Percentiles rank a stretch among this genome's conserved stretches.
These are phyloP conservation scores for Drosophila koepferae DNA, from an alignment of 2,888 invertebrate genomes.

Conservation along the genomic window DNA sequence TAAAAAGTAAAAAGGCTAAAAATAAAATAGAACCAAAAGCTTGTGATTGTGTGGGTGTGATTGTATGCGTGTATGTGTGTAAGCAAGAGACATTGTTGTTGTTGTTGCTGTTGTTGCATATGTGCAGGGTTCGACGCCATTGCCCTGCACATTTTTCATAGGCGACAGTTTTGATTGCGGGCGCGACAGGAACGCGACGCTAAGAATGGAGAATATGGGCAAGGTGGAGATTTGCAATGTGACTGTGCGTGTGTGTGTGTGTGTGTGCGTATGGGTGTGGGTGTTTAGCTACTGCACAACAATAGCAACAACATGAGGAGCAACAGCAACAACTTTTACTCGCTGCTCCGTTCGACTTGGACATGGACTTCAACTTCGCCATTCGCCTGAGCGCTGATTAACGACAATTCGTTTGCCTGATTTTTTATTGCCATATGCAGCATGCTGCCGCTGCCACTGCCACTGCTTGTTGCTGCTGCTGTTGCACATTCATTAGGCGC, in stretches of 20 bases:
- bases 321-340: constrained; percentile 39
- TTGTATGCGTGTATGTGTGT: constrained; percentile 9
- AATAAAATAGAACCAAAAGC: constrained; percentile 10
- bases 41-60: constrained; percentile 8
- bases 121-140: constrained; percentile 66
- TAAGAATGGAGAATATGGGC: constrained; percentile 33
- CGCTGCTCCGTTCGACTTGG: constrained; percentile 26
- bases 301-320: constrained; percentile 19
- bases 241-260: constrained; percentile 3
- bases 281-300: constrained; percentile 43
- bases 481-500: constrained; percentile 72
- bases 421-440: constrained; percentile 70
- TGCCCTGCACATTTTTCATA: constrained; percentile 77
- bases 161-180: constrained; percentile 80
- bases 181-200: constrained; percentile 26
- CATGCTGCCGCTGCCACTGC: constrained; percentile 4
- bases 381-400: constrained; percentile 68
- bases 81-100: constrained; percentile 10
- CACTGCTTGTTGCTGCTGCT: constrained; percentile 26
- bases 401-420: constrained; percentile 81
- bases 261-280: constrained; percentile 16
- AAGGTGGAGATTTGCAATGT: constrained; percentile 43
- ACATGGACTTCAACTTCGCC: constrained; percentile 48
- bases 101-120: constrained; percentile 26
- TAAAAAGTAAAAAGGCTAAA: constrained; percentile 14